Percentiles rank a stretch among this genome's conserved stretches.
Evolutionary conservation across 92 coral and sea anemone species (phyloP).

Genomic region (Actinostola sp.): DNA sequence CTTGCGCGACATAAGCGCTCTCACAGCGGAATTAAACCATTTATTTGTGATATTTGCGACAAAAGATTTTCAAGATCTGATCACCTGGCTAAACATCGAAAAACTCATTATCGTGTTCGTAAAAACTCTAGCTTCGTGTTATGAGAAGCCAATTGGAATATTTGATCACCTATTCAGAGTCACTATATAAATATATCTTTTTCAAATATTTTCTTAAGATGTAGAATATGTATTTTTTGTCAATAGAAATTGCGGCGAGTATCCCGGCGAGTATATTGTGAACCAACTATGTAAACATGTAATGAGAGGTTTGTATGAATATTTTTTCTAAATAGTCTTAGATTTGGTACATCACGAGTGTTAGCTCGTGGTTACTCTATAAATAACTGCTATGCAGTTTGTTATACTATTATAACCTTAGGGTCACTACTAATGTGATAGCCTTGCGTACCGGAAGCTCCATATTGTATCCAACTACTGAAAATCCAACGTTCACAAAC

Average conservation of each 20-base stretch:
- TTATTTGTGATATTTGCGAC: slow-evolving; percentile 87
- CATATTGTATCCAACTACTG: slow-evolving; percentile 2
- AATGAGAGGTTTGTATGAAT: slow-evolving; percentile 1
- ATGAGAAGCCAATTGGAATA: slow-evolving; percentile 8
- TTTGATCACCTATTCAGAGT: slow-evolving; percentile 22
- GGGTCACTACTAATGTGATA: slow-evolving; percentile 8
- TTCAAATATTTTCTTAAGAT: slow-evolving; percentile 25
- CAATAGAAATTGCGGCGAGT: slow-evolving; percentile 14
- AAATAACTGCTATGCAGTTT: slow-evolving; percentile 31
- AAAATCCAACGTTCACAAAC: slow-evolving; percentile 9
- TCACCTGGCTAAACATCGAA: slow-evolving; percentile 87
- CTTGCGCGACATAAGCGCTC: slow-evolving; percentile 90
- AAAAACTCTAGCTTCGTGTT: slow-evolving; percentile 74
- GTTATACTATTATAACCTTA: not conserved
- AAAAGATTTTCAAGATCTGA: slow-evolving; percentile 88
- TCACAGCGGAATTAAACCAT: slow-evolving; percentile 90
- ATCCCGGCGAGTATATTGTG: slow-evolving; percentile 2
- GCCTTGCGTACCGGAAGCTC: slow-evolving; percentile 12
- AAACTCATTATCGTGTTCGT: slow-evolving; percentile 85
- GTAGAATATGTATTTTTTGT: slow-evolving; percentile 46
- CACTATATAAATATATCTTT: slow-evolving; percentile 23
- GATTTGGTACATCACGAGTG: slow-evolving; percentile 11
- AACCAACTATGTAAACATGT: slow-evolving; percentile 6
- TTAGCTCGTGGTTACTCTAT: not conserved
- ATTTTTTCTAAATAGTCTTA: slow-evolving; percentile 7